phyloP scores from a whole-genome alignment of 1,140 invertebrate species.

The Drosophila elegans region DNA sequence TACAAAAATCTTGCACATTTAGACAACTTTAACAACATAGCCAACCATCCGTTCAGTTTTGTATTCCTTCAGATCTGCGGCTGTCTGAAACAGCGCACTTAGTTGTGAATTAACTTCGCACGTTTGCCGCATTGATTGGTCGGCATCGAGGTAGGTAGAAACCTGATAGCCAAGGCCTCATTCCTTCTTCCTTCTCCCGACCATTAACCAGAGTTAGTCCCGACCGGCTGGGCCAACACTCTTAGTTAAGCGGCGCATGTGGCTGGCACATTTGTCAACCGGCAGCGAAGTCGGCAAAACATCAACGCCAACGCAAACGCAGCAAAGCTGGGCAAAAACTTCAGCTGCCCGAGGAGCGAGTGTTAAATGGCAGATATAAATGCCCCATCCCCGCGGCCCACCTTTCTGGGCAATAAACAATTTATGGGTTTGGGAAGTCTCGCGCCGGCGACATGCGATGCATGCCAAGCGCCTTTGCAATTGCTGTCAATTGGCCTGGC shows the following conservation, averaged over 20 bases:
- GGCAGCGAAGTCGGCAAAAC: slow-evolving; percentile 75
- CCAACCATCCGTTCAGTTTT: background rate
- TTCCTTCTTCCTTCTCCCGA: background rate
- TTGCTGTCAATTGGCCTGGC: slow-evolving; percentile 69
- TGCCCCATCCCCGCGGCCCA: slow-evolving; percentile 24
- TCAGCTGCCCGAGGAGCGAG: slow-evolving; percentile 42
- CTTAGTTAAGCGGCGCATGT: slow-evolving; percentile 76
- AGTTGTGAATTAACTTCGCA: slow-evolving; percentile 41
- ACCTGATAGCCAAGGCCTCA: slow-evolving; percentile 33
- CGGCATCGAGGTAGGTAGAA: slow-evolving; percentile 60
- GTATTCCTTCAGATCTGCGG: background rate
- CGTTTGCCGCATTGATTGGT: slow-evolving; percentile 63
- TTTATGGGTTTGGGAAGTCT: slow-evolving; percentile 79
- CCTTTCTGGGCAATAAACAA: slow-evolving; percentile 67
- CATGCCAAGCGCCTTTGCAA: slow-evolving; percentile 80
- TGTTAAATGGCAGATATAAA: slow-evolving; percentile 59
- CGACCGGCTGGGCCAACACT: slow-evolving; percentile 50
- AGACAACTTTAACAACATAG: no score
- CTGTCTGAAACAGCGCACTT: slow-evolving; percentile 22
- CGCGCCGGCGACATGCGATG: slow-evolving; percentile 57
- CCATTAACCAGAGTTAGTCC: slow-evolving; percentile 32
- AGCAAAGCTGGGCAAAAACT: slow-evolving; percentile 31
- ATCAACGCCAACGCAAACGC: slow-evolving; percentile 79
- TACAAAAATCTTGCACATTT: no score
- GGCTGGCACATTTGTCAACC: slow-evolving; percentile 76